Percentiles rank a stretch among this genome's conserved stretches.
Conservation (phyloP, 2,797 vertebrate genomes). For the Eutrigla gurnardus region DNA sequence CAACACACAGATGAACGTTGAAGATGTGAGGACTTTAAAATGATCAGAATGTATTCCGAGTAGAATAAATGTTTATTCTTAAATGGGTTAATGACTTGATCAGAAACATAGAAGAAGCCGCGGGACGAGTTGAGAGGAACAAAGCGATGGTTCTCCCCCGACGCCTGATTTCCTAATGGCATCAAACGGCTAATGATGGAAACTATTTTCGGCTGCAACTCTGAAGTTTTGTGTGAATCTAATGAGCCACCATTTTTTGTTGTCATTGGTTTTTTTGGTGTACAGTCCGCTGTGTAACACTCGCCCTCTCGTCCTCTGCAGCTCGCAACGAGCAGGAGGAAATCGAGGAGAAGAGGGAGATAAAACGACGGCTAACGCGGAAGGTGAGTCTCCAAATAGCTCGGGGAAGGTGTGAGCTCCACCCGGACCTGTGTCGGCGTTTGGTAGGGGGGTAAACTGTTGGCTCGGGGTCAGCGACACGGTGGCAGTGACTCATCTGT, state of each 20-base stretch:
- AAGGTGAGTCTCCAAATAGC: constrained; percentile 88
- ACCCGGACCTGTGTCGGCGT: constrained; percentile 20
- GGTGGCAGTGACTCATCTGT: constrained; percentile 53
- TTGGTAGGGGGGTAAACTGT: constrained; percentile 26
- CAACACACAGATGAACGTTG: constrained; percentile 8
- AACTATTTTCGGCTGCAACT: constrained; percentile 55
- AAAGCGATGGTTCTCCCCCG: constrained; percentile 47
- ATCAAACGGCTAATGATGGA: constrained; percentile 57
- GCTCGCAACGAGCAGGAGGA: constrained; percentile 98
- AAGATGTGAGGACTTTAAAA: not conserved
- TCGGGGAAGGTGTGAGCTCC: constrained; percentile 49
- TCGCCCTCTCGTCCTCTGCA: constrained; percentile 77
- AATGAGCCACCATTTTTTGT: constrained; percentile 49
- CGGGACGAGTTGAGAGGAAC: constrained; percentile 53
- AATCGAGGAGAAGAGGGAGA: constrained; percentile 97
- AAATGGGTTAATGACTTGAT: constrained; percentile 54
- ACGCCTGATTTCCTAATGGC: constrained; percentile 49
- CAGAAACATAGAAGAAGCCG: constrained; percentile 44
- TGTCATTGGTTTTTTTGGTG: constrained; percentile 34
- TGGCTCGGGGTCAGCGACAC: constrained; percentile 47
- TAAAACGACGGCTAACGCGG: constrained; percentile 93
- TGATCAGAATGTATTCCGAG: constrained; percentile 1
- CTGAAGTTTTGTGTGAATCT: constrained; percentile 51
- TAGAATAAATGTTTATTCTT: constrained; percentile 26
- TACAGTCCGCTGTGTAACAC: constrained; percentile 16